phyloP scores from a whole-genome alignment of 1,140 invertebrate genomes.

The Drosophila pachea region DNA sequence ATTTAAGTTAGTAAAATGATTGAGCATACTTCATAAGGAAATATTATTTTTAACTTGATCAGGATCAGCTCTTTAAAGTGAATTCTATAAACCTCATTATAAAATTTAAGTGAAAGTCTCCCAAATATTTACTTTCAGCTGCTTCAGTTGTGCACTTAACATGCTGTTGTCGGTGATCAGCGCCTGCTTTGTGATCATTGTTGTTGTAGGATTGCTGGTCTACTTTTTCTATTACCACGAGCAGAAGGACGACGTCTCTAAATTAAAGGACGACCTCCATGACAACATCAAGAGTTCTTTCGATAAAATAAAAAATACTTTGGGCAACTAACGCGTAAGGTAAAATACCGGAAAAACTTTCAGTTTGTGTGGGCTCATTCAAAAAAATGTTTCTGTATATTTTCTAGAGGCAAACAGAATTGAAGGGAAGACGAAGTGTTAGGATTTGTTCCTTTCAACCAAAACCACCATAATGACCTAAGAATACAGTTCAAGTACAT shows the following conservation, averaged over 20 bases:
- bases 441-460: conserved; percentile 2
- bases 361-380: neutral
- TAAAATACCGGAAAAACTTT: neutral
- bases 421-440: neutral
- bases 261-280: conserved; percentile 39
- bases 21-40: too few relatives aligned
- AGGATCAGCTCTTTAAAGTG: too few relatives aligned
- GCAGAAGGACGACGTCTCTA: conserved; percentile 50
- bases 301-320: conserved; percentile 52
- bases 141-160: conserved; percentile 69
- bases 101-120: neutral
- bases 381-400: neutral
- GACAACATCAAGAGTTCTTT: conserved; percentile 40
- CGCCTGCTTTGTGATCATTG: conserved; percentile 64
- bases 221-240: conserved; percentile 68
- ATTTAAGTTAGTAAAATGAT: too few relatives aligned
- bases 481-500: conserved; percentile 8
- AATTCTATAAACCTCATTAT: too few relatives aligned
- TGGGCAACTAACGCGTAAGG: conserved; percentile 29
- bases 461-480: conserved; percentile 9
- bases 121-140: conserved; percentile 46
- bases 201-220: conserved; percentile 60
- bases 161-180: conserved; percentile 66
- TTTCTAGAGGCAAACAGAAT: conserved; percentile 7
- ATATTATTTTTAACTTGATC: too few relatives aligned